Conservation (phyloP, 1,140 invertebrate genomes). For the Cecropterus lyciades region DNA sequence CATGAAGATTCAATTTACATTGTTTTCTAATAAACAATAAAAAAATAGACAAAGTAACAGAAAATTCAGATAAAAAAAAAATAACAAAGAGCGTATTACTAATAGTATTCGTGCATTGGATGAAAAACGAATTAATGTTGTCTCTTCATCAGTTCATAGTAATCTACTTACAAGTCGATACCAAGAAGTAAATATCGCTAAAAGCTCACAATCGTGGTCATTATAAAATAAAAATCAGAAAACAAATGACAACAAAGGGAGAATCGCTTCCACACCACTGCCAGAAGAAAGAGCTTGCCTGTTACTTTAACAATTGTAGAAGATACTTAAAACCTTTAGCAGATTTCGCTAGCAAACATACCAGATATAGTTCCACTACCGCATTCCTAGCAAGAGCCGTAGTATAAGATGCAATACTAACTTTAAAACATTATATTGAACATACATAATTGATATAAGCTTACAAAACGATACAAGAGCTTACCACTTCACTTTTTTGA, state of each 20-base stretch:
- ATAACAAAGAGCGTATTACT: background rate
- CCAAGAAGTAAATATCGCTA: slow-evolving; percentile 17
- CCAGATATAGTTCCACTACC: slow-evolving; percentile 15
- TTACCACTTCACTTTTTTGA: slow-evolving; percentile 38
- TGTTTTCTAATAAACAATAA: background rate
- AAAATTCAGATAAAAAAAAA: too few species aligned
- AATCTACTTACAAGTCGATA: slow-evolving; percentile 16
- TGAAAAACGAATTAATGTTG: slow-evolving; percentile 19
- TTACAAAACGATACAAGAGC: slow-evolving; percentile 34
- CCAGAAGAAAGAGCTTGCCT: slow-evolving; percentile 42
- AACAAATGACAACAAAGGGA: slow-evolving; percentile 57
- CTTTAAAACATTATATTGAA: slow-evolving; percentile 8
- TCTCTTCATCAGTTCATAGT: slow-evolving; percentile 42
- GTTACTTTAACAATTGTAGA: slow-evolving; percentile 40
- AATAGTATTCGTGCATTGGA: background rate
- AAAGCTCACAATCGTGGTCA: slow-evolving; percentile 37
- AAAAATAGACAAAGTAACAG: too few species aligned
- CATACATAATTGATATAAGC: slow-evolving; percentile 37
- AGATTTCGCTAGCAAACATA: slow-evolving; percentile 22
- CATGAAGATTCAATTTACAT: slow-evolving; percentile 34
- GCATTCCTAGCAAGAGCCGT: slow-evolving; percentile 23
- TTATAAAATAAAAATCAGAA: slow-evolving; percentile 36
- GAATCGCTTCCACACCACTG: slow-evolving; percentile 55
- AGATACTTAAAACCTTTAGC: slow-evolving; percentile 40
- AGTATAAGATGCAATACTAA: slow-evolving; percentile 24